phyloP scores from a whole-genome alignment of 2,888 invertebrate species.

The Pandemis corylana region DNA sequence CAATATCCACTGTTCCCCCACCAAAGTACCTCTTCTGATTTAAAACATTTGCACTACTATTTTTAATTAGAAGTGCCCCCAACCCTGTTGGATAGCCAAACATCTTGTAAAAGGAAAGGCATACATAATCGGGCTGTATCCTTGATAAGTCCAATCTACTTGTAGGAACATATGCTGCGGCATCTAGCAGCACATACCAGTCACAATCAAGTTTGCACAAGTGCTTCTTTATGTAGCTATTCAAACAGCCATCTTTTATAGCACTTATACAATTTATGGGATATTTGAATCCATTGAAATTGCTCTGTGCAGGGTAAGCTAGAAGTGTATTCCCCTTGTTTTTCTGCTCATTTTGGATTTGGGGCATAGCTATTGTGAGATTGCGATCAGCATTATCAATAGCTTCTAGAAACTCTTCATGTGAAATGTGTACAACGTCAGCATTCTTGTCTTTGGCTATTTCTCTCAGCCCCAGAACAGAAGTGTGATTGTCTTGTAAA shows the following conservation, averaged over 20 bases:
- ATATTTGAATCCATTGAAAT: slow-evolving; percentile 97
- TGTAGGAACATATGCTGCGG: slow-evolving; percentile 92
- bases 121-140: slow-evolving; percentile 94
- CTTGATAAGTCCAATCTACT: slow-evolving; percentile 89
- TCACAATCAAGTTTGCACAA: slow-evolving; percentile 73
- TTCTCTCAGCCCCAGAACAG: slow-evolving; percentile 96
- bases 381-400: slow-evolving; percentile 47
- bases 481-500: slow-evolving; percentile 96
- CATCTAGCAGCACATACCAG: slow-evolving; percentile 94
- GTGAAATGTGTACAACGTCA: slow-evolving; percentile 84
- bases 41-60: slow-evolving; percentile 85
- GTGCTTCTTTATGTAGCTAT: slow-evolving; percentile 68
- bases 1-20: slow-evolving; percentile 96
- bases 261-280: slow-evolving; percentile 89
- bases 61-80: slow-evolving; percentile 93
- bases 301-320: slow-evolving; percentile 96
- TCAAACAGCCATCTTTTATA: slow-evolving; percentile 86
- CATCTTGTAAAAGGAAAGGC: slow-evolving; percentile 98
- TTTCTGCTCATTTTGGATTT: slow-evolving; percentile 50
- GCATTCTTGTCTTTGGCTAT: slow-evolving; percentile 85
- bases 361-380: not conserved
- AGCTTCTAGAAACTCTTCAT: slow-evolving; percentile 82
- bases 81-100: slow-evolving; percentile 98
- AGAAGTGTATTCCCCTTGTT: slow-evolving; percentile 85
- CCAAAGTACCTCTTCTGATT: slow-evolving; percentile 92